Evolutionary conservation across 2,113 vertebrate species (phyloP).

Genomic region (Poicephalus gulielmi): DNA sequence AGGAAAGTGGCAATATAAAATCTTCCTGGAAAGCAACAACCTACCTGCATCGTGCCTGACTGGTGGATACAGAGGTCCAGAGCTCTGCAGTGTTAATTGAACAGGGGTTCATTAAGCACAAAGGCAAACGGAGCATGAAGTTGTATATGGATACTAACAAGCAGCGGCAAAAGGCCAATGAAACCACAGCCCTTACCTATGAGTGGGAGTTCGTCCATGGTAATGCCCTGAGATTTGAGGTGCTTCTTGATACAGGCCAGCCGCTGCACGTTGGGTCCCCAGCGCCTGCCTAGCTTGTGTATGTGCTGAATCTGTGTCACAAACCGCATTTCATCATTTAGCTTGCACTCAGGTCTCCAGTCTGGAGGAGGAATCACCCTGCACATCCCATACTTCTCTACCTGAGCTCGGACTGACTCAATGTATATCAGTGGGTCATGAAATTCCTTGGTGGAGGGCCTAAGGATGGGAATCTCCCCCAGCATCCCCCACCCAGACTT

Average conservation of each 20-base stretch:
- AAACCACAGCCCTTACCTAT: slow-evolving; percentile 85
- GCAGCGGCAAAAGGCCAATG: background rate
- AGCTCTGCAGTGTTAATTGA: background rate
- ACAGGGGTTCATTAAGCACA: background rate
- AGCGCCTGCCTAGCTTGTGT: slow-evolving; percentile 97
- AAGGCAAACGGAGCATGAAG: background rate
- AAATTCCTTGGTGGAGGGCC: slow-evolving; percentile 91
- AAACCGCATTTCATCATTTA: slow-evolving; percentile 98
- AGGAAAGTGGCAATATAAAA: background rate
- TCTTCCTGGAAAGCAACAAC: background rate
- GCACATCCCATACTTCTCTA: slow-evolving; percentile 92
- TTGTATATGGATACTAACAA: background rate
- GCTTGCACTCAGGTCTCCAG: slow-evolving; percentile 98
- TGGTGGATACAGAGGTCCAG: background rate
- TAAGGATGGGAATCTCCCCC: slow-evolving; percentile 88
- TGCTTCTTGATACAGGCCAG: slow-evolving; percentile 99
- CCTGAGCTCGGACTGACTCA: slow-evolving; percentile 90
- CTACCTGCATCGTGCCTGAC: background rate
- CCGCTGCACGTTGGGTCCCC: slow-evolving; percentile 98
- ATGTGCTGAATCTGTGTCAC: slow-evolving; percentile 98
- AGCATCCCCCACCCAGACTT: slow-evolving; percentile 85
- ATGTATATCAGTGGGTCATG: slow-evolving; percentile 96
- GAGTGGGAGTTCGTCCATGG: slow-evolving; percentile 97
- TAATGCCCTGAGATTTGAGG: slow-evolving; percentile 99
- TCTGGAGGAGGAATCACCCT: slow-evolving; percentile 92